Percentiles rank a stretch among this genome's conserved stretches.
Conservation (phyloP, 2,888 invertebrate species). For the Eristalis tenax region DNA sequence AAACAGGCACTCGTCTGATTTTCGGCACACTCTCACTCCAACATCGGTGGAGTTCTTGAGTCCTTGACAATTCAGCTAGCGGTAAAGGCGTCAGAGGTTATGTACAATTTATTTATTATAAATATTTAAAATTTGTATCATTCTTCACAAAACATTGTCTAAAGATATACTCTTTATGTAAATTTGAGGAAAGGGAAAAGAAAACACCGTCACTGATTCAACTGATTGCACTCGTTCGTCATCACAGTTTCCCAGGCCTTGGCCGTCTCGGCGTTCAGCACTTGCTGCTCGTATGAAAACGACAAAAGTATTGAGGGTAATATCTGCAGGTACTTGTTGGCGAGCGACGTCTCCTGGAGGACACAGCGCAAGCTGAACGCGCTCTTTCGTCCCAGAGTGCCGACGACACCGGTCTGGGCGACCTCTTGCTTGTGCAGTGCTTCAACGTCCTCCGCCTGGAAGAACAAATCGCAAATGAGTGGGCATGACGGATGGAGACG, state of each 20-base stretch:
- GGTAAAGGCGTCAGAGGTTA: not conserved
- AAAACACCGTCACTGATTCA: conserved; percentile 52
- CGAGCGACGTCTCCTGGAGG: conserved; percentile 85
- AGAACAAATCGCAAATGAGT: conserved; percentile 44
- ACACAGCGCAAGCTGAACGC: conserved; percentile 85
- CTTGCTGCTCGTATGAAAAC: conserved; percentile 81
- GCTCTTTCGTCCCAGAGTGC: conserved; percentile 84
- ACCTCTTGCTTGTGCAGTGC: conserved; percentile 85
- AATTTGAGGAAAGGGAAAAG: not conserved
- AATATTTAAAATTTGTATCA: not conserved
- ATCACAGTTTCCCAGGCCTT: conserved; percentile 73
- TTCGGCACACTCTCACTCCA: too few relatives aligned
- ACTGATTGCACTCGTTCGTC: conserved; percentile 69
- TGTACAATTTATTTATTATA: conserved; percentile 5
- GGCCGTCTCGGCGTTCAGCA: conserved; percentile 66
- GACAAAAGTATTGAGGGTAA: conserved; percentile 84
- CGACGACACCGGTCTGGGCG: conserved; percentile 84
- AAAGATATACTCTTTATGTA: conserved; percentile 5
- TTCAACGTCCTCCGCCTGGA: conserved; percentile 84
- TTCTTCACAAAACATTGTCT: conserved; percentile 19
- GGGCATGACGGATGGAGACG: not conserved
- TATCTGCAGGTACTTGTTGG: conserved; percentile 84
- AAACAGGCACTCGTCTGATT: too few relatives aligned
- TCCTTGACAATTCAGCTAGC: too few relatives aligned
- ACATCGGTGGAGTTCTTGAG: too few relatives aligned